phyloP scores from a whole-genome alignment of 2,888 invertebrate species.

The Hypena proboscidalis region DNA sequence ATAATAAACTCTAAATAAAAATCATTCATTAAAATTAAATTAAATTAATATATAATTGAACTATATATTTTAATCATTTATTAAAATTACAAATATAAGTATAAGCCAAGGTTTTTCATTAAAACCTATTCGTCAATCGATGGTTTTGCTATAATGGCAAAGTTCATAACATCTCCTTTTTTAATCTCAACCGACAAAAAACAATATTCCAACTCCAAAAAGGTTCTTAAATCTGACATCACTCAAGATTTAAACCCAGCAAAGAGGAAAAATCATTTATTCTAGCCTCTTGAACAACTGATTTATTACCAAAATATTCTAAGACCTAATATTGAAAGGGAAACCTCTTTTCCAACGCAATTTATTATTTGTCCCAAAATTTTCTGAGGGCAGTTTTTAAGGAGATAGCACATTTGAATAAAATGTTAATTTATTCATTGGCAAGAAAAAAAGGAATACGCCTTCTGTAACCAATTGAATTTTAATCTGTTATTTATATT shows the following conservation, averaged over 20 bases:
- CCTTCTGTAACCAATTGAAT: slow-evolving; percentile 73
- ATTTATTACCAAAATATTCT: slow-evolving; percentile 48
- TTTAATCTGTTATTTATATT: slow-evolving; percentile 69
- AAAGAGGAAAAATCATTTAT: slow-evolving; percentile 21
- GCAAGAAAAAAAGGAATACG: slow-evolving; percentile 68
- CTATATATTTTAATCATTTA: too few species aligned
- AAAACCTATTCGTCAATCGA: too few species aligned
- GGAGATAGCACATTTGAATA: slow-evolving; percentile 77
- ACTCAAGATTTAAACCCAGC: slow-evolving; percentile 25
- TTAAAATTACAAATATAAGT: too few species aligned
- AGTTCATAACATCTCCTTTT: too few species aligned
- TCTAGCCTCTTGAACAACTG: slow-evolving; percentile 17
- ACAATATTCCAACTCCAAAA: too few species aligned
- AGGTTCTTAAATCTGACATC: too few species aligned
- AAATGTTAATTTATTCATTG: slow-evolving; percentile 83
- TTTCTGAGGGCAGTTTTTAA: slow-evolving; percentile 72
- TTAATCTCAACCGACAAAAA: too few species aligned
- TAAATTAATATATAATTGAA: too few species aligned
- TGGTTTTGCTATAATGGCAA: too few species aligned
- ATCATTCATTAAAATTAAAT: too few species aligned
- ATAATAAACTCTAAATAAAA: too few species aligned
- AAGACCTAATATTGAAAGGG: slow-evolving; percentile 41
- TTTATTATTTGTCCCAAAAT: slow-evolving; percentile 58
- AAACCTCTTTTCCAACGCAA: slow-evolving; percentile 45
- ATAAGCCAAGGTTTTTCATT: too few species aligned